Base-by-base conservation (phyloP, 2,888 invertebrate species). In the Megastigmus dorsalis region DNA sequence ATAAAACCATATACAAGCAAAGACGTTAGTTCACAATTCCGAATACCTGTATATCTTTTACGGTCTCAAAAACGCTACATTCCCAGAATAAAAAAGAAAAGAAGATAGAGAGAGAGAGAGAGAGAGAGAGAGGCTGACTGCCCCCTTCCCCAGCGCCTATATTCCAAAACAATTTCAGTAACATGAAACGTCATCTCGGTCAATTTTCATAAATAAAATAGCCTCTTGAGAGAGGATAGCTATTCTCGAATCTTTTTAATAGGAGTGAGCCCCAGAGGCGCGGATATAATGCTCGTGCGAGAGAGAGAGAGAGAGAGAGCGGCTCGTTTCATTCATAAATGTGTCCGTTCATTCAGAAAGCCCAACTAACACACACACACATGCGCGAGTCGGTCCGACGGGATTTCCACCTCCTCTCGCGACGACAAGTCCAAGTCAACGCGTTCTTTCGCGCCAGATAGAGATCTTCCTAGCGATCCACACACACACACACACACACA, bases 401-500 rank as follows among this genome's bases (percentile, higher is more conserved):
- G 62, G 69, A 65, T 77, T 71, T 77, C 26, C 60, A 50, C 71
- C 67, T 74, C 60, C 36, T 74, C 36, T 74, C 77, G 69, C 75
- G 76, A 76, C 72, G 78, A 78, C 70, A 66, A 73, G 74, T 62
- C 72, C 70, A 71, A 77, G 72, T 80, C 78, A 78, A 77, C 78
- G 78, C 78, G 74, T 77, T 76, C 76, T 75, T 80, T 79, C 77
- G 74, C 79, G 69, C 77, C 65, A 76, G 79, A 80, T 79, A 79
- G 65, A 55, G 74, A 79, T 79, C 80, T 79, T 72, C 66, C 75
- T 76, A 76, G 72, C 54, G 26, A n/a, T n/a, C n/a, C 3, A 41
- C 20, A 23, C 36, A 36, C 15, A 1, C 48, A 7, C 18, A 13
- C 18, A 70, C 66, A 72, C 50, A 7, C 9, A 36, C n/a, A n/a